Evolutionary conservation across 2,888 invertebrate species (phyloP).

Genomic region (Drosophila sordidula): DNA sequence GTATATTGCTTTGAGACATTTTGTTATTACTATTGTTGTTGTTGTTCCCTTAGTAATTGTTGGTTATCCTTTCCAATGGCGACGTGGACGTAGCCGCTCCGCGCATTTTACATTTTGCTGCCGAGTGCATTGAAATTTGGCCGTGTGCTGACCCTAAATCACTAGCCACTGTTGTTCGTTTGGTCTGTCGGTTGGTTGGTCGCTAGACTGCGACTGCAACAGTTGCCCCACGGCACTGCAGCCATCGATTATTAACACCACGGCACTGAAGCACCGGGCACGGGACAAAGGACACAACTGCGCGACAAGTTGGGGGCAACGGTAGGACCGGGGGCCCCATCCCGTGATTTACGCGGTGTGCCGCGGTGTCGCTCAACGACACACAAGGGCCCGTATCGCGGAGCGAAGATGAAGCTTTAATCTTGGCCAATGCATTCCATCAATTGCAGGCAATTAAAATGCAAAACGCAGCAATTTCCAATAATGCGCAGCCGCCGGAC

Average conservation of each 20-base stretch:
- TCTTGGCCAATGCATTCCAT: conserved; percentile 38
- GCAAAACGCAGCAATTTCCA: conserved; percentile 67
- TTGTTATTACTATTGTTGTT: not conserved
- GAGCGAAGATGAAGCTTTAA: conserved; percentile 39
- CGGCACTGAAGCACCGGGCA: conserved; percentile 5
- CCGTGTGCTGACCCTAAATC: conserved; percentile 71
- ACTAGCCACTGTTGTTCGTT: conserved; percentile 44
- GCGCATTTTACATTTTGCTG: conserved; percentile 59
- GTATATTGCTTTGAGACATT: not conserved
- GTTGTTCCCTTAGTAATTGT: conserved; percentile 29
- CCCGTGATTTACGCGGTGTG: conserved; percentile 38
- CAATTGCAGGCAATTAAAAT: conserved; percentile 72
- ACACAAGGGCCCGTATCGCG: conserved; percentile 21
- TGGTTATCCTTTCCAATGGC: conserved; percentile 26
- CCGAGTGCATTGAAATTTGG: conserved; percentile 62
- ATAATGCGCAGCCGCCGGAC: conserved; percentile 60
- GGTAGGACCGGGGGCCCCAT: not conserved
- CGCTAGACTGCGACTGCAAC: conserved; percentile 33
- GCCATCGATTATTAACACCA: conserved; percentile 70
- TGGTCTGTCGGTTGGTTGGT: conserved; percentile 10
- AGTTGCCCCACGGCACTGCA: conserved; percentile 53
- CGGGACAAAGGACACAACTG: conserved; percentile 7
- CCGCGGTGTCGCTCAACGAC: conserved; percentile 13
- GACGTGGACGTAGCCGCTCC: conserved; percentile 15
- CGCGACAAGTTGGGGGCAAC: not conserved